Conservation (phyloP, 2,888 invertebrate genomes). For the Diploptera punctata region DNA sequence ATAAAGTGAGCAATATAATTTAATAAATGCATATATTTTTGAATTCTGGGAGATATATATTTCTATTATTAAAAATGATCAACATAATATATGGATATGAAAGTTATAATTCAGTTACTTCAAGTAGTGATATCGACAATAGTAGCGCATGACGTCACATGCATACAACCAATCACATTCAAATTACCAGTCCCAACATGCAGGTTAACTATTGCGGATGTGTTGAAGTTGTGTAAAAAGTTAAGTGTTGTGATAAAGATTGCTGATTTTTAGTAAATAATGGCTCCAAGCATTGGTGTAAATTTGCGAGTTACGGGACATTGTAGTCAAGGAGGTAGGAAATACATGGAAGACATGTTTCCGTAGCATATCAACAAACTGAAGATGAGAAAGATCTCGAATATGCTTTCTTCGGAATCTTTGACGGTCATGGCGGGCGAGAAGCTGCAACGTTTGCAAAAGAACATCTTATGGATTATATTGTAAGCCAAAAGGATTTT, state of each 20-base stretch:
- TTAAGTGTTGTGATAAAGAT: background rate
- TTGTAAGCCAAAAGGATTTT: conserved; percentile 91
- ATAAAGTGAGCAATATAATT: too few relatives aligned
- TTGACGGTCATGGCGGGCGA: conserved; percentile 96
- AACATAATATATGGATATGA: too few relatives aligned
- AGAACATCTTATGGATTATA: conserved; percentile 93
- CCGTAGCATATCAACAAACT: conserved; percentile 94
- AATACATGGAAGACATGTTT: conserved; percentile 99
- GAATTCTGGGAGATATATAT: too few relatives aligned
- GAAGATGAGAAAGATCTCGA: conserved; percentile 91
- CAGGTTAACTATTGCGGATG: conserved; percentile 5
- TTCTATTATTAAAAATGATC: too few relatives aligned
- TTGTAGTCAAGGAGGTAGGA: conserved; percentile 95
- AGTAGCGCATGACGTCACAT: conserved; percentile 11
- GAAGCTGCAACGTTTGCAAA: conserved; percentile 96
- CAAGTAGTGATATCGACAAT: background rate
- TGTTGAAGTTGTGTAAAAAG: conserved; percentile 12
- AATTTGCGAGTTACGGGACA: conserved; percentile 95
- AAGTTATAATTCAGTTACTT: too few relatives aligned
- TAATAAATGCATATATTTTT: too few relatives aligned
- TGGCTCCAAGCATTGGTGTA: conserved; percentile 85
- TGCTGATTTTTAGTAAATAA: conserved; percentile 49
- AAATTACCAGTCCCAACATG: conserved; percentile 25
- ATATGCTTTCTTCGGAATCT: conserved; percentile 97
- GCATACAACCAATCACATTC: conserved; percentile 20